phyloP scores from a whole-genome alignment of 2,113 vertebrate species.

The Myanophis thanlyinensis region DNA sequence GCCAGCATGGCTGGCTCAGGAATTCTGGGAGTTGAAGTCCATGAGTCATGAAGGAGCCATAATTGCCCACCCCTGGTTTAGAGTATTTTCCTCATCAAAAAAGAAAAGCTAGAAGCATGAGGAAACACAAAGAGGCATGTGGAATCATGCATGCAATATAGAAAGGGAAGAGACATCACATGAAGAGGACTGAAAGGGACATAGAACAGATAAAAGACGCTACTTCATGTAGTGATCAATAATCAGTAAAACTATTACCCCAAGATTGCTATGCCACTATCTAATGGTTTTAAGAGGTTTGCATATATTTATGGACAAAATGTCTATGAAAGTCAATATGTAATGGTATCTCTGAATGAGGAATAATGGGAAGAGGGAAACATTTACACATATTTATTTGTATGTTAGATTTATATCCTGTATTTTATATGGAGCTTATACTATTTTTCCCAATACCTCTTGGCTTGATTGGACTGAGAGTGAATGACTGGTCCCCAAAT shows the following conservation, averaged over 20 bases:
- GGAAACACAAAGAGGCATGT: background rate
- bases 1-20: too few species aligned
- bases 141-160: background rate
- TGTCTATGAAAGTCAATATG: background rate
- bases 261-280: background rate
- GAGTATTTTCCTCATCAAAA: background rate
- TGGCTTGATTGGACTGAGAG: background rate
- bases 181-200: background rate
- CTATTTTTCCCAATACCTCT: background rate
- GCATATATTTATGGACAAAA: background rate
- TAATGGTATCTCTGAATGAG: background rate
- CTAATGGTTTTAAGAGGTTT: background rate
- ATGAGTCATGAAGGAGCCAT: too few species aligned
- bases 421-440: background rate
- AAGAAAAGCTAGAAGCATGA: background rate
- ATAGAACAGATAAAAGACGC: background rate
- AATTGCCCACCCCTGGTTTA: too few species aligned
- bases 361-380: background rate
- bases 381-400: background rate
- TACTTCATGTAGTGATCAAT: background rate
- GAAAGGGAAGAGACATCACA: background rate
- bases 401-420: background rate
- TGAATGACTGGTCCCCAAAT: background rate
- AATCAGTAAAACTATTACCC: background rate
- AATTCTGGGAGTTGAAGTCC: too few species aligned